phyloP scores from a whole-genome alignment of 2,888 invertebrate genomes.

The Muscina levida region DNA sequence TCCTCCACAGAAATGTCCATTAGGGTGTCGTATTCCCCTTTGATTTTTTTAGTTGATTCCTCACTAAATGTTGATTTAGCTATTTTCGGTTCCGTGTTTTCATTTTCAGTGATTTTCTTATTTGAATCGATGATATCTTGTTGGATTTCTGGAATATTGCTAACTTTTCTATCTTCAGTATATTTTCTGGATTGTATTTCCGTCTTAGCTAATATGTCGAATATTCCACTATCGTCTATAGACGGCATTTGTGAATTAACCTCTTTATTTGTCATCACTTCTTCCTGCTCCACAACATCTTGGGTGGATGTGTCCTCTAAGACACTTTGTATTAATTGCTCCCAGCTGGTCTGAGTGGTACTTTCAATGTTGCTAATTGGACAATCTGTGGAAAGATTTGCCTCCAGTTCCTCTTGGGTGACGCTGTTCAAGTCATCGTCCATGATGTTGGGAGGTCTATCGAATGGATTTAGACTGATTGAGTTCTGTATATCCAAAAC shows the following conservation, averaged over 20 bases:
- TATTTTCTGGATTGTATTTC: not conserved
- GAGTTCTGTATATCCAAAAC: constrained; percentile 58
- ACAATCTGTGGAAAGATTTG: constrained; percentile 59
- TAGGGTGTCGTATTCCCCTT: not conserved
- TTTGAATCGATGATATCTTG: no score
- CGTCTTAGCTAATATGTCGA: not conserved
- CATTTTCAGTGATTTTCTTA: no score
- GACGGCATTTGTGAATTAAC: constrained; percentile 6
- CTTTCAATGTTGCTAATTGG: constrained; percentile 26
- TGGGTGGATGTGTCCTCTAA: constrained; percentile 59
- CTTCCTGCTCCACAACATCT: constrained; percentile 48
- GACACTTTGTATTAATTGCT: constrained; percentile 60
- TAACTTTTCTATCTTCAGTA: not conserved
- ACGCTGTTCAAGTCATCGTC: constrained; percentile 62
- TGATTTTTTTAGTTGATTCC: constrained; percentile 53
- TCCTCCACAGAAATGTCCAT: constrained; percentile 13
- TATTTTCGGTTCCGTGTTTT: not conserved
- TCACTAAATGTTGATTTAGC: constrained; percentile 47
- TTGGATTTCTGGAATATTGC: no score
- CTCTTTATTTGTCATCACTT: not conserved
- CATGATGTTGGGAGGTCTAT: constrained; percentile 57
- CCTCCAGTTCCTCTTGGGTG: constrained; percentile 61
- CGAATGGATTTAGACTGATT: constrained; percentile 58
- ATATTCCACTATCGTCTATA: not conserved
- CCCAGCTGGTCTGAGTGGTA: constrained; percentile 51